Base-by-base conservation (phyloP, 2,113 vertebrate species). In the Carassius gibelio region DNA sequence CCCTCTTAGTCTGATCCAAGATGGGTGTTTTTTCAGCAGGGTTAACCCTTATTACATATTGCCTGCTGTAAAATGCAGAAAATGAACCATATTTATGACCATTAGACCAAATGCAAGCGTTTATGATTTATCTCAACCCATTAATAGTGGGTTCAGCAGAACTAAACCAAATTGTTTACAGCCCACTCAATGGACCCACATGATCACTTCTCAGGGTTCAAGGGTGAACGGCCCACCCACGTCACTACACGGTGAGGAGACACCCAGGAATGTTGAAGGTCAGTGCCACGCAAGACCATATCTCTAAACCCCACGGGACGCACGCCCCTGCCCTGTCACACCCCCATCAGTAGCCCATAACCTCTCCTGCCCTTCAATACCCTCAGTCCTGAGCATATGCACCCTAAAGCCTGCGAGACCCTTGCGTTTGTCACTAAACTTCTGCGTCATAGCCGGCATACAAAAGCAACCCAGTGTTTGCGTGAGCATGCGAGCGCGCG, bases 161-260 rank as follows among this genome's bases (percentile, higher is more conserved):
- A 88, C 88, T 84, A 90, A 91, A 90, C 72, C 83, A 91, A 68
- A 93, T 92, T 91, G 79, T 87, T 89, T 82, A 88, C 84, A 83
- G n/a, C 42, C 21, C 48, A 61, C 75, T 93, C 91, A 94, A 92
- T 93, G 88, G 61, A 86, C 85, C 88, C 71, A 89, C 85, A 91
- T 72, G 86, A 91, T 90, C 81, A 76, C 80, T 82, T 75, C 50
- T 61, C 66, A 45, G 87, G 84, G 91, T 87, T 94, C 92, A 94
- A 94, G 93, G 81, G 90, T 93, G 90, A 90, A 85, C 88, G 89
- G 90, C 83, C 90, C 92, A 93, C 93, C 94, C 94, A 94, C 93
- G 86, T 93, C 92, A 92, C 88, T 88, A 83, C 72, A 90, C 85
- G 81, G 78, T 81, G 75, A 86, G 89, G 68, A 87, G 84, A 82